Base-by-base conservation (phyloP, 2,113 vertebrate species). In the Xiphophorus hellerii region DNA sequence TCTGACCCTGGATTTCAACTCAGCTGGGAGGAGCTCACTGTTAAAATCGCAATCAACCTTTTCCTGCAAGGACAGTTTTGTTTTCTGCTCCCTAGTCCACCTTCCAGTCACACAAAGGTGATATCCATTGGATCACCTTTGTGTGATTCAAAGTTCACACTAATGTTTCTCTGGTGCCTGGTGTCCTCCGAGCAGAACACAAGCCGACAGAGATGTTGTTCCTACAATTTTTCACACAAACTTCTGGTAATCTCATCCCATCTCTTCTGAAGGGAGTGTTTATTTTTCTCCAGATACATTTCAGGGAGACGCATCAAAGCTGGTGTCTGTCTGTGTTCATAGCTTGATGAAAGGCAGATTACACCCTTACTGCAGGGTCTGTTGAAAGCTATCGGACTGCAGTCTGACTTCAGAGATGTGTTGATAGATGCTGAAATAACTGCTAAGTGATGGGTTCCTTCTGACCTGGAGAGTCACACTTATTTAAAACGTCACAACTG, bases 251-350 rank as follows among this genome's bases (percentile, higher is more conserved):
- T 84, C 73, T 76, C 64, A 74, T 27, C 27, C 17, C 39, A n/a
- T 78, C 71, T 78, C 73, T 44, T 84, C 78, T 27, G 44, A 66
- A 72, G 85, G 54, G 76, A 78, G 72, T 58, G 63, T 89, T 88
- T 90, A 83, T 93, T 90, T 91, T 86, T 74, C 69, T 67, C 71
- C 67, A 48, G 76, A 89, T 87, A 78, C 81, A 89, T 76, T 77
- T 85, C 81, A 81, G 78, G 71, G 81, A 82, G 79, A 27, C 69
- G 81, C 85, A 91, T 92, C 88, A 91, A 87, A 89, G 86, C 28
- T 22, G 66, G 71, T 72, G 72, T 69, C 58, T 66, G 70, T 79
- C 68, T 73, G 71, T 51, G 71, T 9, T 54, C 60, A 7, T 42
- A 48, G 39, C 6, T 3, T 58, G 35, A 60, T 70, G 74, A 83